Evolutionary conservation across 2,888 invertebrate species (phyloP).

Genomic region (Cerastis leucographa): DNA sequence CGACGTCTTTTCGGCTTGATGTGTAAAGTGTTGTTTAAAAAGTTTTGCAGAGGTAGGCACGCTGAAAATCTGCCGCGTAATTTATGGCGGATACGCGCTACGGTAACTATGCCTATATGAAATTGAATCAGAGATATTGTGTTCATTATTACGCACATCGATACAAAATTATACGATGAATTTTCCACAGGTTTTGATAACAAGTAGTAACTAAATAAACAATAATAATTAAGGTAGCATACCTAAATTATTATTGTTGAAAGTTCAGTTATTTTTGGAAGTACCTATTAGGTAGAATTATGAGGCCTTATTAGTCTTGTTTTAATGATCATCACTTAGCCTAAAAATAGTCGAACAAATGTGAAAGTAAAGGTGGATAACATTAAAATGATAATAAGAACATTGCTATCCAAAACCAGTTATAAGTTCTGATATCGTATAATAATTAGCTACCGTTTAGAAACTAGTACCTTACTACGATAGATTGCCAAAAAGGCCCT

Average conservation of each 20-base stretch:
- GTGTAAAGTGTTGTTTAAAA: neutral
- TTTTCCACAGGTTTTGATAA: neutral
- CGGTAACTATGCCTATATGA: neutral
- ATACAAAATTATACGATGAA: neutral
- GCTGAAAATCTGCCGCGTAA: neutral
- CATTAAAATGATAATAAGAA: constrained; percentile 6
- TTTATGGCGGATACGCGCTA: neutral
- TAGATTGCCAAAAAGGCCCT: neutral
- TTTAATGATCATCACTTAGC: neutral
- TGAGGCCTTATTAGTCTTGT: neutral
- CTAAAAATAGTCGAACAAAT: neutral
- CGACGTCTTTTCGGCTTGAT: neutral
- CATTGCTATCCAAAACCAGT: neutral
- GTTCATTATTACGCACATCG: neutral
- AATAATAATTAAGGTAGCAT: no score
- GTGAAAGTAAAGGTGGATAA: neutral
- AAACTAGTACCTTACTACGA: no score
- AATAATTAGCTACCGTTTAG: neutral
- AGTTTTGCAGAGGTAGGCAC: neutral
- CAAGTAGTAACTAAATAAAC: no score
- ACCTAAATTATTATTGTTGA: neutral
- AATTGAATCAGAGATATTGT: neutral
- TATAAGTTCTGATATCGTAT: neutral
- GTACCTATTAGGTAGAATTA: neutral
- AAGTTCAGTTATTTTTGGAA: constrained; percentile 5